Base-by-base conservation (phyloP, 1,140 invertebrate genomes). In the Aphidius gifuensis region DNA sequence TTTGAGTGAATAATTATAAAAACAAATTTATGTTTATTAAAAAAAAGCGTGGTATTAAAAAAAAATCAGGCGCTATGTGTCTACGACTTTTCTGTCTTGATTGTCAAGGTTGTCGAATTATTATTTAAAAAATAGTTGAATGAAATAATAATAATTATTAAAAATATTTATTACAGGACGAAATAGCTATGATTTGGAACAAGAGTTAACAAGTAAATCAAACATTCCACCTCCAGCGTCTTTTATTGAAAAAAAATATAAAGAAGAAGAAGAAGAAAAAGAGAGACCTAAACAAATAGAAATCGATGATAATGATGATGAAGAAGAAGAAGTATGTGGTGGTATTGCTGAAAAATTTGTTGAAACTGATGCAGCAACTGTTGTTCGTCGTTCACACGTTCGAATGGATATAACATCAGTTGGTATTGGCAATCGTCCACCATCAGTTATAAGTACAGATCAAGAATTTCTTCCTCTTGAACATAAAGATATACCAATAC, bases 391-490 rank as follows among this genome's bases (percentile, higher is more conserved):
- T 58, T 78, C 78, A 23, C 78, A 79, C 48, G 71, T 78, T n/a
- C 73, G 76, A 1, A 76, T 86, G 39, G 85, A 86, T 71, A 81
- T 86, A 73, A 84, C 85, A 60, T 84, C 85, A 6, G 84, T 84
- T n/a, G 85, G 85, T 48, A 67, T 87, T 38, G 85, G 84, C 40
- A 83, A 83, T 60, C 79, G 85, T 21, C 83, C 83, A 54, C 76
- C 82, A 1, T 83, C 83, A 0, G 74, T 83, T 16, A 72, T 84
- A 8, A 82, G 75, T 66, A 78, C 76, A 0, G 78, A 80, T 53
- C 74, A 74, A 44, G 78, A 80, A 50, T 71, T 73, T 66, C 76
- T 72, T 32, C 61, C 75, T 0, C 54, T 78, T 44, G 74, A 76
- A 47, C 70, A 74, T 42, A 76, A 75, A 58, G 74, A 79, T 45